Evolutionary conservation across 2,797 vertebrate genomes (phyloP), one percentile per base, ranked within the genome.

Genomic region (Parotocinclus haroldoi): DNA sequence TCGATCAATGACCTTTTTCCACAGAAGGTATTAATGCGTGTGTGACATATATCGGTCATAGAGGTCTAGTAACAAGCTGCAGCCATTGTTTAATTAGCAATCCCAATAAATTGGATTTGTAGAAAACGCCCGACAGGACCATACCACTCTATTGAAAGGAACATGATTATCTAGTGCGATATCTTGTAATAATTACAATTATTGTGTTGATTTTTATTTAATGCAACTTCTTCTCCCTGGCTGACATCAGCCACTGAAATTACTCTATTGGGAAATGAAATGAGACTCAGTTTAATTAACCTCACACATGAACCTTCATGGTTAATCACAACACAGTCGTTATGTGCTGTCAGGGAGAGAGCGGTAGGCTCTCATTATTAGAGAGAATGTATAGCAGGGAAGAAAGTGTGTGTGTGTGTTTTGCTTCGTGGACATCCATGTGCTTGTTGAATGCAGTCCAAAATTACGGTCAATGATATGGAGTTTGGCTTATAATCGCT

Each of bases 211-310:
- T 49, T 71, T 66, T 66, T 66, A 71, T 60, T 66, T 66, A 71
- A 66, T 71, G 57, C 13, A 55, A 52, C 60, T 48, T 58, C 18
- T 71, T 54, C 44, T 66, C 38, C 14, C 52, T 13, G 17, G 27
- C 37, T 54, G 46, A 58, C 51, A 49, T 39, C 51, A 67, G 52
- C 14, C 14, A 40, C 14, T 12, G 37, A 56, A 48, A 12, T 68
- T 53, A 58, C 68, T 69, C 63, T 74, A 61, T 53, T 68, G 74
- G 40, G 57, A 63, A 69, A 68, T 60, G 58, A 64, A 70, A 63
- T 74, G 77, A 81, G 73, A 83, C 57, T 63, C 17, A 57, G 78
- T 79, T 83, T 83, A 83, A 87, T 87, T 83, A 85, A 82, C 81
- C 82, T 85, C 79, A 66, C 59, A 69, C 73, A 68, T 72, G 68